phyloP scores from a whole-genome alignment of 2,113 vertebrate species.

The Glaucidium brasilianum region DNA sequence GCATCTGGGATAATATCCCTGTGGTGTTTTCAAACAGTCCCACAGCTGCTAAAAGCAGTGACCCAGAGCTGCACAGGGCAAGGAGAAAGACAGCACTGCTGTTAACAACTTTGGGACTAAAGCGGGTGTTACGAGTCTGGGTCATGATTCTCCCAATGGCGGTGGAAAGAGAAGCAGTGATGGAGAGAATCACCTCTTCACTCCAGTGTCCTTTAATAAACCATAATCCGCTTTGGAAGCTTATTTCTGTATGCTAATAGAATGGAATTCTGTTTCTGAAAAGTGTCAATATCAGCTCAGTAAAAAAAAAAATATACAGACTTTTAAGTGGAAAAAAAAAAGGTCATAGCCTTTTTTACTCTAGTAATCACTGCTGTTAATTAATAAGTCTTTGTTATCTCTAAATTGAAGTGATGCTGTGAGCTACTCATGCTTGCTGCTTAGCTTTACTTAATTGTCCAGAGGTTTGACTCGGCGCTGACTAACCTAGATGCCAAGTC shows the following conservation, averaged over 20 bases:
- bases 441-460: conserved; percentile 28
- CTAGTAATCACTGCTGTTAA: conserved; percentile 45
- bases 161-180: not conserved
- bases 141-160: not conserved
- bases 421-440: not conserved
- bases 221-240: not conserved
- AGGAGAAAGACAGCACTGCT: not conserved
- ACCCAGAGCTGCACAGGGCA: not conserved
- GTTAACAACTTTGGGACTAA: not conserved
- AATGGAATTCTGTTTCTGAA: not conserved
- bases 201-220: not conserved
- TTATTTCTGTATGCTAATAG: not conserved
- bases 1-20: not conserved
- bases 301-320: too few species aligned
- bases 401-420: conserved; percentile 49
- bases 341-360: not conserved
- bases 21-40: rapidly evolving
- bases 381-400: conserved; percentile 56
- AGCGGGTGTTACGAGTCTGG: not conserved
- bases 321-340: not conserved
- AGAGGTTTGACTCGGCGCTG: conserved; percentile 1
- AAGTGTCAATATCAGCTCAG: not conserved
- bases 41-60: not conserved
- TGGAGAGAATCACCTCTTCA: not conserved
- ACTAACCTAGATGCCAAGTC: not conserved